Base-by-base conservation (phyloP, 2,113 vertebrate species). In the Petromus typicus region DNA sequence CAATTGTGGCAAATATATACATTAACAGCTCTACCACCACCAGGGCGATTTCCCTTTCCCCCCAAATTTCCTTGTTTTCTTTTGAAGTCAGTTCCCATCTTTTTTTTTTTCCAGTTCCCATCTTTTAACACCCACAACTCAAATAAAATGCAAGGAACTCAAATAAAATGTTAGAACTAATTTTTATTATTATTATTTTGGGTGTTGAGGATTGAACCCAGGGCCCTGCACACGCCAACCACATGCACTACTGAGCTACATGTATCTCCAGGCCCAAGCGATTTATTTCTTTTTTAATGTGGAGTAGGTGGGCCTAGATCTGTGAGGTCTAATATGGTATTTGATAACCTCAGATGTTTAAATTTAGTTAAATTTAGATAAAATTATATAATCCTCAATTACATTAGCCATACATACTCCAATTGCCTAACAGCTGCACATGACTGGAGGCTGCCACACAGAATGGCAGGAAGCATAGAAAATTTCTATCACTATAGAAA, bases 101-200 rank as follows among this genome's bases (percentile, higher is more conserved):
- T n/a, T n/a, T n/a, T n/a, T n/a, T n/a, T n/a, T n/a, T n/a, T n/a
- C n/a, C 27, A 84, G 20, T 73, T 23, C 22, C 23, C 23, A 89
- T 61, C 23, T 3, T 27, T 16, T 73, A 32, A 86, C 37, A 40
- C 13, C 32, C 23, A 37, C 8, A 85, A 23, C 71, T n/a, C n/a
- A n/a, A n/a, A n/a, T n/a, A n/a, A n/a, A 93, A 10, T 82, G 80
- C 14, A 43, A 93, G n/a, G 23, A n/a, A 82, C 51, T 94, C 91
- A 89, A 89, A 20, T 75, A 56, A n/a, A 37, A 79, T 89, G 51
- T 34, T 43, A 25, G n/a, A n/a, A 80, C 37, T 71, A 22, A 71
- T 12, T 71, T n/a, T 71, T 71, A 71, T 37, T 71, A 86, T 37
- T 54, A 57, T 20, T 37, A 20, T 17, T 85, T 67, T n/a, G 32